Conservation (phyloP, 2,797 vertebrate species). For the Anguilla obscura region DNA sequence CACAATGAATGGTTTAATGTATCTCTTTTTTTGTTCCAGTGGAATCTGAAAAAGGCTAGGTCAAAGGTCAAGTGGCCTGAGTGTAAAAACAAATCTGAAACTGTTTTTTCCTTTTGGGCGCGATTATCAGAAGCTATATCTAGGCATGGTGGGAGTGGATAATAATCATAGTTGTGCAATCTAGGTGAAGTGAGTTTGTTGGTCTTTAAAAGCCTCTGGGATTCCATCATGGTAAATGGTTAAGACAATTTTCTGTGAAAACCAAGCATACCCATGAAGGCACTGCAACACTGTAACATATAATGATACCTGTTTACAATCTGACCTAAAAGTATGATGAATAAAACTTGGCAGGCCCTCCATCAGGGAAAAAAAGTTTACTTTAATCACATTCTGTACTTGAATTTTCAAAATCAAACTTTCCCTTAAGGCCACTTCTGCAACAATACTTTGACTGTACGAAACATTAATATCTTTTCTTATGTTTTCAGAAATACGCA, state of each 20-base stretch:
- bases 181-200: not conserved
- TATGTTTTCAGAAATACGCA: not conserved
- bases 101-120: not conserved
- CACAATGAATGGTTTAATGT: slow-evolving; percentile 10
- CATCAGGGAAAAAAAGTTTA: not conserved
- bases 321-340: not conserved
- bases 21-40: slow-evolving; percentile 22
- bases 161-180: not conserved
- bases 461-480: not conserved
- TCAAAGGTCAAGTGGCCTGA: not conserved
- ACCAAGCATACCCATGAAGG: not conserved
- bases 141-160: not conserved
- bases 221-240: not conserved
- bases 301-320: not conserved
- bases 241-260: not conserved
- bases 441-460: not conserved
- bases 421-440: not conserved
- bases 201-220: not conserved
- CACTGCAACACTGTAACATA: not conserved
- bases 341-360: not conserved
- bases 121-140: not conserved
- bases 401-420: not conserved
- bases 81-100: not conserved
- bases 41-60: slow-evolving; percentile 15
- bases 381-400: not conserved